A percentile compares a stretch with the other conserved stretches of the same genome.
Conservation (phyloP, 2,797 vertebrate genomes). For the Characodon lateralis region DNA sequence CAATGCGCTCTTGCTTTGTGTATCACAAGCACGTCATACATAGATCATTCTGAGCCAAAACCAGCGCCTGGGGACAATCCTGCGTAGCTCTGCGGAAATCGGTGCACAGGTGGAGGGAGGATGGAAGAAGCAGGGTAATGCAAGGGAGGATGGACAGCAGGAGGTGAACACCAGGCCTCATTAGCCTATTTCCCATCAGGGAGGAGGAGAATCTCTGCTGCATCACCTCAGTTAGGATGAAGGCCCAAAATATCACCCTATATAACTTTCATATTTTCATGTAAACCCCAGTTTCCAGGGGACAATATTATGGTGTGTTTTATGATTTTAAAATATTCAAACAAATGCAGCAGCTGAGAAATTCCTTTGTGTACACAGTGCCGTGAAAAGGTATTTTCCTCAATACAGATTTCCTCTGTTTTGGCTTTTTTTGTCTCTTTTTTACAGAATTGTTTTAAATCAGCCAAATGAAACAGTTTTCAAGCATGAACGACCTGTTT, state of each 20-base stretch:
- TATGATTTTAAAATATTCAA: slow-evolving; percentile 23
- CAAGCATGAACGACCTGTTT: no score
- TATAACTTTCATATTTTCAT: slow-evolving; percentile 52
- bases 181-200: slow-evolving; percentile 59
- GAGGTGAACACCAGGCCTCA: slow-evolving; percentile 65
- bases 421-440: neutral
- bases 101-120: slow-evolving; percentile 48
- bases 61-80: slow-evolving; percentile 5
- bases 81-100: slow-evolving; percentile 61
- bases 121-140: slow-evolving; percentile 18
- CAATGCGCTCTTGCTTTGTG: neutral
- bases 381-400: slow-evolving; percentile 19
- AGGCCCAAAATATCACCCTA: slow-evolving; percentile 29
- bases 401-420: neutral
- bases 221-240: slow-evolving; percentile 55
- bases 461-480: no score
- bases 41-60: slow-evolving; percentile 9
- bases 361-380: slow-evolving; percentile 18
- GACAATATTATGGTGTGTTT: slow-evolving; percentile 21
- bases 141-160: slow-evolving; percentile 60
- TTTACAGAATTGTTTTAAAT: neutral
- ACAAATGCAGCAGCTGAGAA: slow-evolving; percentile 36
- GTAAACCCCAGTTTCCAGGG: slow-evolving; percentile 23
- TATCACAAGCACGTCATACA: neutral
- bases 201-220: slow-evolving; percentile 32